Base-by-base conservation (phyloP, 2,888 invertebrate species). In the Ormia ochracea region DNA sequence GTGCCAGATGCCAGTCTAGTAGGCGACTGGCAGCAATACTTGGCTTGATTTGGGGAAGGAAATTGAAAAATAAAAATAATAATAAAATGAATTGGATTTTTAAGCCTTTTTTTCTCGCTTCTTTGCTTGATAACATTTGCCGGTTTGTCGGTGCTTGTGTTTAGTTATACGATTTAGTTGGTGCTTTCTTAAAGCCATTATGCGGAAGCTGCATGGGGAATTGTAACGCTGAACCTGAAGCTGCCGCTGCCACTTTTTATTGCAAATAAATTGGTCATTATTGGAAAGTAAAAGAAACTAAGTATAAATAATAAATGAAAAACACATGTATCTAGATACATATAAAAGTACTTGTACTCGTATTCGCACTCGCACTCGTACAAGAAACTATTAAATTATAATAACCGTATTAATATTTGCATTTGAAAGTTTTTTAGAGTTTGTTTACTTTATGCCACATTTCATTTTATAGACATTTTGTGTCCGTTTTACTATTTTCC, bases 201-300 rank as follows among this genome's bases (percentile, higher is more conserved):
- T 70, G 63, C 76, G 76, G 76, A 77, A 77, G 69, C 76, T 76
- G 54, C 26, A 63, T 41, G 31, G 26, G 45, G 48, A 58, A 74
- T 63, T 54, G 54, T 26, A 4, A 10, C 28, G 45, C 50, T 23
- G 56, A 14, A 10, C 31, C 52, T 48, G 28, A 38, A 17, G 26
- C 36, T 63, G 69, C 54, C 61, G 56, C 38, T 65, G 69, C 54
- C 61, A 63, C 31, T 76, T 75, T 56, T 76, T 69, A 77, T 70
- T 56, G 63, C 63, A 54, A 70, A 70, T 69, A 75, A 69, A 79
- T 75, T 79, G 74, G 73, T 70, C 69, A 70, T 56, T 79, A 79
- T 79, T 79, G 74, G 79, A 79, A 75, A 79, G 74, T 79, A 56
- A 59, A 58, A 66, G 56, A 66, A 59, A 74, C 56, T 48, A n/a